These are phyloP conservation scores for Didymodactylos carnosus DNA, from an alignment of 2,888 invertebrate species.

Conservation along the genomic window DNA sequence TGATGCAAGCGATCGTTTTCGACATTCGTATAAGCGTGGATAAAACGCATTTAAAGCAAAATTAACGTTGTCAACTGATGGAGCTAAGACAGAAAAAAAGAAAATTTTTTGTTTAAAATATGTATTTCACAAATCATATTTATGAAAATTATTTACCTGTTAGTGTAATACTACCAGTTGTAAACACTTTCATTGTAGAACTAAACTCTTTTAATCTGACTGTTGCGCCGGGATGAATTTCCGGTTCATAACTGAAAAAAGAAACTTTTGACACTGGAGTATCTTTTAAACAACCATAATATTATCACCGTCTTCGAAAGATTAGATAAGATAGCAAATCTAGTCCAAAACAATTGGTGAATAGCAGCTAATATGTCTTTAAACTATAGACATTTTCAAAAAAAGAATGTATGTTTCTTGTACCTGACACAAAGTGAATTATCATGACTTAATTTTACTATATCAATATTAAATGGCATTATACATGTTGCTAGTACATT, in stretches of 20 bases:
- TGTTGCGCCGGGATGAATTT: constrained; percentile 86
- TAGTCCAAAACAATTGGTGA: too few relatives aligned
- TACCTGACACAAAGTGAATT: constrained; percentile 36
- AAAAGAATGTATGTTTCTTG: background rate
- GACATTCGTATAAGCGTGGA: background rate
- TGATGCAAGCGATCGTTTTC: too few relatives aligned
- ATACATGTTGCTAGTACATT: constrained; percentile 92
- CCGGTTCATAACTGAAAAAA: constrained; percentile 58
- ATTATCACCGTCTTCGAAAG: too few relatives aligned
- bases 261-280: too few relatives aligned
- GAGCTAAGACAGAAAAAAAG: background rate
- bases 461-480: constrained; percentile 87
- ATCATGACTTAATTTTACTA: constrained; percentile 55
- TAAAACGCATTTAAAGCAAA: background rate
- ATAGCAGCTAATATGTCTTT: too few relatives aligned
- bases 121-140: background rate
- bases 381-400: too few relatives aligned
- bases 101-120: background rate
- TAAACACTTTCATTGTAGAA: constrained; percentile 88
- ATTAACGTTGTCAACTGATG: background rate
- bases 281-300: too few relatives aligned
- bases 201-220: constrained; percentile 50
- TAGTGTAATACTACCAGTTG: constrained; percentile 86
- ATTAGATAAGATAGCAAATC: too few relatives aligned
- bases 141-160: constrained; percentile 39